Base-by-base conservation (phyloP, 1,140 invertebrate genomes). In the Drosophila rhopaloa region DNA sequence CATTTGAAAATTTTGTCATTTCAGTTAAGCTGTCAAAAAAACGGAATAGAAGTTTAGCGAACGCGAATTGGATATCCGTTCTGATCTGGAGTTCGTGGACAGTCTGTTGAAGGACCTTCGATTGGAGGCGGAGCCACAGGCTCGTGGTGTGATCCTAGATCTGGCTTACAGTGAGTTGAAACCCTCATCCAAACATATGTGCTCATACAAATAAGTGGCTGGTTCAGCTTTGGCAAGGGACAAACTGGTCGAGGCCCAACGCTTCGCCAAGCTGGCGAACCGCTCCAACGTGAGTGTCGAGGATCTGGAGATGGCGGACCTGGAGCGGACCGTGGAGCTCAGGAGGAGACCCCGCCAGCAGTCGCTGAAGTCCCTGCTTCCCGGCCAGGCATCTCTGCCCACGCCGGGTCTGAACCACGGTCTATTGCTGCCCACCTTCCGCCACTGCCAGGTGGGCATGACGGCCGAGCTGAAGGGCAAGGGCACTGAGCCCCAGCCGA, bases 361-460 rank as follows among this genome's bases (percentile, higher is more conserved):
- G n/a, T 11, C 43, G 14, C 11, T 65, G 19, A 60, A 44, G 14
- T 32, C 27, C 5, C 4, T 16, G 13, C 14, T 27, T 5, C 27
- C 60, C 4, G 1, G 2, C 13, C 58, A 61, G 14, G 11, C 61
- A 37, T 3, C 8, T 5, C 37, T 50, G 4, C 24, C 63, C 24
- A 9, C 8, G 16, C 63, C 63, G 37, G 5, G 6, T 19, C 9
- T 9, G n/a, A 38, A 14, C 19, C 37, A 47, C 0, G 46, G 59
- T 7, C 59, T 67, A 3, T 10, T 50, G 27, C 46, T 67, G 63
- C 65, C 65, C 46, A 43, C 47, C 13, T 44, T 37, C 46, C 60
- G 65, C 10, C 48, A 67, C n/a, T 67, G 65, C 27, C 59, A 65
- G 37, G 37, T 43, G 37, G 63, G 63, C 2, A n/a, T 8, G 29